Percentiles rank a stretch among this genome's conserved stretches.
phyloP scores from a whole-genome alignment of 2,888 invertebrate species.

The Orthosia incerta region DNA sequence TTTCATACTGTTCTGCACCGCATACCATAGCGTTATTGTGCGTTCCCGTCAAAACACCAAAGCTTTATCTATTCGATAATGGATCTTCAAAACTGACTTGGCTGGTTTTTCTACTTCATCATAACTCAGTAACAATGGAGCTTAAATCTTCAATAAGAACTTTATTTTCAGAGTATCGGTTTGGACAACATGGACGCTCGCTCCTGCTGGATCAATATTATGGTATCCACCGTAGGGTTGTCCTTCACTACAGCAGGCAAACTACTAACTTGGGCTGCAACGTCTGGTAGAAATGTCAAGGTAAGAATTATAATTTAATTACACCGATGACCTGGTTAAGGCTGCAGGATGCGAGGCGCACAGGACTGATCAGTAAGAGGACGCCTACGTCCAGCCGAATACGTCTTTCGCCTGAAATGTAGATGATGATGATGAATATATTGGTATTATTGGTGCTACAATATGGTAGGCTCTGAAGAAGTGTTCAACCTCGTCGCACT shows the following conservation, averaged over 20 bases:
- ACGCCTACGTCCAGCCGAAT: no score
- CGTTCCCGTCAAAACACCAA: no score
- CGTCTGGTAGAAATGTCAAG: constrained; percentile 73
- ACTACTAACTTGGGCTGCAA: constrained; percentile 75
- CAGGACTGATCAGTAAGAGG: no score
- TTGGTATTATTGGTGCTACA: neutral
- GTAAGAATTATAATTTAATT: constrained; percentile 35
- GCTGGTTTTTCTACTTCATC: neutral
- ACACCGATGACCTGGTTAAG: no score
- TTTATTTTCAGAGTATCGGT: constrained; percentile 48
- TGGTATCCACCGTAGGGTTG: constrained; percentile 82
- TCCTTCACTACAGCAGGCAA: constrained; percentile 82
- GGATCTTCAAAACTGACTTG: neutral
- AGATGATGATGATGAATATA: neutral
- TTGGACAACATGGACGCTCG: constrained; percentile 76
- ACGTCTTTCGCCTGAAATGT: no score
- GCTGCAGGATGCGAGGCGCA: no score
- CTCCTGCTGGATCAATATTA: constrained; percentile 82
- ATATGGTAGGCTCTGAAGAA: neutral
- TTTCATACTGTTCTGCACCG: no score
- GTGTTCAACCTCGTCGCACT: neutral
- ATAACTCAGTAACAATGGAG: neutral
- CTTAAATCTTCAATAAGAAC: neutral
- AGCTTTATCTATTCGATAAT: no score
- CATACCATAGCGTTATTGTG: no score